A percentile compares a stretch with the other conserved stretches of the same genome.
Evolutionary conservation across 2,797 vertebrate genomes (phyloP).

Genomic region (Ciconia nigra): DNA sequence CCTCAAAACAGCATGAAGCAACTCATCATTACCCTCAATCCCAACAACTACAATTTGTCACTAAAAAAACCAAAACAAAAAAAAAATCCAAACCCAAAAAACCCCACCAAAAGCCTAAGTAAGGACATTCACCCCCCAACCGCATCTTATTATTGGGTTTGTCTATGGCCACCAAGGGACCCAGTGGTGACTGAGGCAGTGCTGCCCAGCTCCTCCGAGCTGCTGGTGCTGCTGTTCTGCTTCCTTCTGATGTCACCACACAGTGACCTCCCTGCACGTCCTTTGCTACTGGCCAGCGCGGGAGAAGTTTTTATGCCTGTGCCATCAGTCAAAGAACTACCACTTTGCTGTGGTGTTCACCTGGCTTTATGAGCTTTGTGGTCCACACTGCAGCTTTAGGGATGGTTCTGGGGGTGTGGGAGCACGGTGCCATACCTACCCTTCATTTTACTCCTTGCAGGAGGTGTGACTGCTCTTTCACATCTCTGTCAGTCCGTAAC

Average conservation of each 20-base stretch:
- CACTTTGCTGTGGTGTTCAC: not conserved
- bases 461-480: not conserved
- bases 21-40: not conserved
- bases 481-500: not conserved
- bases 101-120: not conserved
- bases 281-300: not conserved
- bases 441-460: not conserved
- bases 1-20: not conserved
- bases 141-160: not conserved
- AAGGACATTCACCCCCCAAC: not conserved
- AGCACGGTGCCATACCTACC: rapidly evolving
- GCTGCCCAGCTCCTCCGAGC: not conserved
- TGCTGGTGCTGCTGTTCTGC: not conserved
- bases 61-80: not conserved
- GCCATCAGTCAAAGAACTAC: not conserved
- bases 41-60: not conserved
- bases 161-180: not conserved
- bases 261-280: not conserved
- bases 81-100: too few relatives aligned
- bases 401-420: not conserved
- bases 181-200: not conserved
- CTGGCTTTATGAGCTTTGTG: not conserved
- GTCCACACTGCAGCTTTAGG: not conserved
- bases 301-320: not conserved
- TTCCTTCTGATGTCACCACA: not conserved